Base-by-base conservation (phyloP, 2,888 invertebrate species). In the Steinernema scapterisci region DNA sequence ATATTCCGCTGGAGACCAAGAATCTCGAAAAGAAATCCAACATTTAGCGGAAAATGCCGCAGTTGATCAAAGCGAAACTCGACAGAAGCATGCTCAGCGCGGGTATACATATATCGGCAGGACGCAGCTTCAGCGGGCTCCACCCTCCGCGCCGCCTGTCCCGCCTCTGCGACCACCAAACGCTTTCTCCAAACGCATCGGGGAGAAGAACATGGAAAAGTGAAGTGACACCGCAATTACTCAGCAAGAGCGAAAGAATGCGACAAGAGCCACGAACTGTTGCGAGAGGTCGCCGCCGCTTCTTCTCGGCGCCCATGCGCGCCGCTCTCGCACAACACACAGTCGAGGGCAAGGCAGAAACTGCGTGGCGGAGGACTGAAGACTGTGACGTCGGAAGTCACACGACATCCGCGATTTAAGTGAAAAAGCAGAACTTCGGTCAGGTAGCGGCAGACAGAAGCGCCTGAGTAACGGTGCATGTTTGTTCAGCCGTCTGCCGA, bases 151-250 rank as follows among this genome's bases (percentile, higher is more conserved):
- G 11, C 63, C 16, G 13, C 27, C 31, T n/a, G 63, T 31, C 27
- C 63, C 63, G 23, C 63, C 63, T 63, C 16, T 21, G 63, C 31
- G 6, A n/a, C 27, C 63, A 54, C 25, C 31, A 63, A 63, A 63
- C 63, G 38, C 38, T 63, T 16, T 63, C 63, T 11, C 11, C 63
- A 63, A 25, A 16, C 63, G 31, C 31, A 25, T 63, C 63, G 54
- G 19, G 11, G 21, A 21, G 1, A 11, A 31, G 63, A 7, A 27
- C 21, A 27, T 31, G 25, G 27, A 63, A 11, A 63, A 63, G 63
- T 48, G 48, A 48, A 48, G 48, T n/a, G 48, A 48, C 16, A 48
- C 48, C 13, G 48, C 48, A 48, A 48, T 48, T 48, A 48, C 48
- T 3, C 48, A 16, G 19, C 48, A 16, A 48, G 48, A 48, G 48